Evolutionary conservation across 2,113 vertebrate genomes (phyloP), one percentile per base, ranked within the genome.

Genomic region (Panthera uncia): DNA sequence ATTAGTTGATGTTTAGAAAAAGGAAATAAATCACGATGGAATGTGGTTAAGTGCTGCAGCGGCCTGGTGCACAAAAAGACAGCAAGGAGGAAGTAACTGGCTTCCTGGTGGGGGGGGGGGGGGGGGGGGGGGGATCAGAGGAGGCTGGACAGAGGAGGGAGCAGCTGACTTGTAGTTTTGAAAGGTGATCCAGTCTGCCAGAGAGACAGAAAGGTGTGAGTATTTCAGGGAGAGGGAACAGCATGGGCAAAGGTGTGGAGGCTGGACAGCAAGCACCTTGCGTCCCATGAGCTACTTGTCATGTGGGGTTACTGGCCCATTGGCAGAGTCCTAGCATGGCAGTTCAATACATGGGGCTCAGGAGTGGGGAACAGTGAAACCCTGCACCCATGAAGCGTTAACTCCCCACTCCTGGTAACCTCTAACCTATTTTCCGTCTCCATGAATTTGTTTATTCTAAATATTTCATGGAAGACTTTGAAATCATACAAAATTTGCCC

Each of bases 211-310:
- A 41, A 11, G 19, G 55, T 74, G 19, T 7, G 3, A 27, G 3
- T 7, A 12, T n/a, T 11, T 27, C 18, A 12, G 12, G 21, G 0
- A 11, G 65, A 2, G 12, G 84, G 55, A 25, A 23, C n/a, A 68
- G 78, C 38, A 23, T 1, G 15, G 7, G 31, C 0, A 3, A 36
- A 63, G 74, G 16, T 18, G 0, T 5, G 8, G 55, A 23, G 27
- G 23, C 68, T 16, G 31, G 27, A 15, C 50, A 11, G 25, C 19
- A 5, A 31, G n/a, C 25, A 10, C 21, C 41, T 13, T 31, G 38
- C 13, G 29, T 65, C 21, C 78, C 21, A 12, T 4, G 38, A 68
- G 52, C 61, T 52, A 0, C 52, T 23, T 52, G 57, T 81, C 57
- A 16, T 18, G 19, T 52, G 91, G 15, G 33, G 52, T 15, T 14